These are phyloP conservation scores for Coenobita brevimanus DNA, from an alignment of 1,140 invertebrate genomes.

Conservation along the genomic window DNA sequence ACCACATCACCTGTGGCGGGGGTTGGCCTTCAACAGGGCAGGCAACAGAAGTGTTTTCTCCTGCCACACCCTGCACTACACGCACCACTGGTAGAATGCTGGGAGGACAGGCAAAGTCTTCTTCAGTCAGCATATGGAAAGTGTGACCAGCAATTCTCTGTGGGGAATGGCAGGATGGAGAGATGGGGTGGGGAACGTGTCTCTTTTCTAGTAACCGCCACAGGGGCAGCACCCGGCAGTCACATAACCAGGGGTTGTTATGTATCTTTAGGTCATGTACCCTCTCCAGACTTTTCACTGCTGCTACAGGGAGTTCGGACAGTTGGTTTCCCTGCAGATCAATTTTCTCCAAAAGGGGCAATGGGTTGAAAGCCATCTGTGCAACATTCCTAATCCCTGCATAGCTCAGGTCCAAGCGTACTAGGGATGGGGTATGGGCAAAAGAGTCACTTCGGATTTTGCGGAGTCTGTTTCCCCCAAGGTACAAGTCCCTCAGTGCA, in stretches of 20 bases:
- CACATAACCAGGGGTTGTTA: conserved; percentile 73
- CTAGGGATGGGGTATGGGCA: conserved; percentile 81
- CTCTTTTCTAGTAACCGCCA: conserved; percentile 56
- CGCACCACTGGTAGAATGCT: conserved; percentile 82
- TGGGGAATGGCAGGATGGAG: conserved; percentile 89
- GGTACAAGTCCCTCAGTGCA: conserved; percentile 81
- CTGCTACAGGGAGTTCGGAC: conserved; percentile 69
- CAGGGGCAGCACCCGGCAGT: conserved; percentile 71
- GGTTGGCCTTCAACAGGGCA: conserved; percentile 87
- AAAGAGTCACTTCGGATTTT: conserved; percentile 86
- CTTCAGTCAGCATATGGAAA: conserved; percentile 83
- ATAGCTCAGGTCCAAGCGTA: too few species aligned
- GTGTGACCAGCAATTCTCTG: conserved; percentile 79
- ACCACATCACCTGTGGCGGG: conserved; percentile 87
- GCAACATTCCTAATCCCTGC: conserved; percentile 85
- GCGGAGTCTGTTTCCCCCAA: conserved; percentile 87
- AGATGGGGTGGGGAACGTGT: conserved; percentile 78
- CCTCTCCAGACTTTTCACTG: too few species aligned
- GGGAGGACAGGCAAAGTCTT: too few species aligned
- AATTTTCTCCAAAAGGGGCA: conserved; percentile 65
- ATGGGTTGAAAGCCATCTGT: conserved; percentile 82
- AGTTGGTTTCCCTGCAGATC: conserved; percentile 67
- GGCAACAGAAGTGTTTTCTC: conserved; percentile 88
- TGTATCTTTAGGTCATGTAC: conserved; percentile 71
- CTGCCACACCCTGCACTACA: too few species aligned